Evolutionary conservation across 2,888 invertebrate species (phyloP), one percentile per base, ranked within the genome.

Genomic region (Drosophila fungiperda): DNA sequence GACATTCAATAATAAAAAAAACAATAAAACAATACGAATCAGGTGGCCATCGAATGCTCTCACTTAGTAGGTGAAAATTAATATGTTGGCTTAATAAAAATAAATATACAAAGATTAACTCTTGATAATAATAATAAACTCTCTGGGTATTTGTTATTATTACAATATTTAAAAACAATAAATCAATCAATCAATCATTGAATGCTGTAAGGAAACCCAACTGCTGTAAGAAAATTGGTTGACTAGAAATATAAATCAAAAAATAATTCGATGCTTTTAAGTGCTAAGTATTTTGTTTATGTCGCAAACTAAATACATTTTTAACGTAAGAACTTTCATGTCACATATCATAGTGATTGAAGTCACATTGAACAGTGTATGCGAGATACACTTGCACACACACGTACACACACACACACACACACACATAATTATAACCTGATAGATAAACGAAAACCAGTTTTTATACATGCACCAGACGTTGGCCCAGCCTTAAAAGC

Each of bases 391-490:
- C 61, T 61, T 55, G 49, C 38, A 55, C 65, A 38, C 40, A 45
- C 35, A n/a, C 33, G 36, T 7, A 59, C 72, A 53, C 29, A 59
- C 40, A 32, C 15, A 23, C n/a, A 29, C 20, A 57, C n/a, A 52
- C 33, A 32, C n/a, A 61, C 17, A 26, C n/a, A 38, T 66, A 58
- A 68, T 60, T 68, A 73, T 64, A 52, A 79, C 49, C 54, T 68
- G 64, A 49, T 48, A 75, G 73, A 65, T 63, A 82, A 69, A 73
- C 53, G 60, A 29, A 61, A 80, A 83, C 80, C 83, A 38, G 83
- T 81, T 81, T 71, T 61, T 32, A 29, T 45, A 64, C 59, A 62
- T 62, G 64, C 77, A 69, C n/a, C 78, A 69, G 65, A 65, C 78
- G 48, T 55, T 55, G 61, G 68, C 67, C 80, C 76, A 35, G 76